Evolutionary conservation across 2,888 invertebrate species (phyloP), one percentile per base, ranked within the genome.

Genomic region (Apantesis nais): DNA sequence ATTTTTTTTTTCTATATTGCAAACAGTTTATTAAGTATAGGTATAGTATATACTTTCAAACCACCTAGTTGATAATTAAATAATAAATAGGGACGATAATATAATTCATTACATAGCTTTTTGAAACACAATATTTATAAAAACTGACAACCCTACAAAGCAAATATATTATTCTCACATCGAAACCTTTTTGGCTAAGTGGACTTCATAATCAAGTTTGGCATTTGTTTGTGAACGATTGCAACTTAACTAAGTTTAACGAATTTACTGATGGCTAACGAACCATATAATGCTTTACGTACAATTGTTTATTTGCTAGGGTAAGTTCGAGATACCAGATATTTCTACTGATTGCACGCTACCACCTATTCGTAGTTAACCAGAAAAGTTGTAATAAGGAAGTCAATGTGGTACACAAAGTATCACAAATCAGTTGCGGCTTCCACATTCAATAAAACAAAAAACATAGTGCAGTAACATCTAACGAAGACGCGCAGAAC

Each of bases 121-220:
- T n/a, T n/a, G n/a, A n/a, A 52, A n/a, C 22, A 22, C 19, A 25
- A 25, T n/a, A 12, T 11, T 11, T 39, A 55, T 55, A 25, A 55
- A 48, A 14, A 55, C 34, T 34, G 60, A 8, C 61, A 70, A 55
- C 62, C 66, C 70, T 66, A 39, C 34, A 16, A 60, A 61, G 22
- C 62, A 70, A 66, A 70, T 62, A 39, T 62, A 70, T 66, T 41
- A 62, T 70, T 22, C 52, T 62, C 48, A 52, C 52, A 65, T 48
- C 48, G 31, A 65, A 66, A 62, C 48, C 61, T 39, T n/a, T 52
- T 29, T 39, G 55, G 61, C 29, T 52, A 31, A 61, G 37, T 55
- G 31, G 52, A 70, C 55, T 66, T 31, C 14, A 62, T 66, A 66
- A 70, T 62, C 39, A 62, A 70, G 70, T 66, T 70, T 41, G n/a